Conservation (phyloP, 2,113 vertebrate genomes). For the Phyllostomus discolor region DNA sequence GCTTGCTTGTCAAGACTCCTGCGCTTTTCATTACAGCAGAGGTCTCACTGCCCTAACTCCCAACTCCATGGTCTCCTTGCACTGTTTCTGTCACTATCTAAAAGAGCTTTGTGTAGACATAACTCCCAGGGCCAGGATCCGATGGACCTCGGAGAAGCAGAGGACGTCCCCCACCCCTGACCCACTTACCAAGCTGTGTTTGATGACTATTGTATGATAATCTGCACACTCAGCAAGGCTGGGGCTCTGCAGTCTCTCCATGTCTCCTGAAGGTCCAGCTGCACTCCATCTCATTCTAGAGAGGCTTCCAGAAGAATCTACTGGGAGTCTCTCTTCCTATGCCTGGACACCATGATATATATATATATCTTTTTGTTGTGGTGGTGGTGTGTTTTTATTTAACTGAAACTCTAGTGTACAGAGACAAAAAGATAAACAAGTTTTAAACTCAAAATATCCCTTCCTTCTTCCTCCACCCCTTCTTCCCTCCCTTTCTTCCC, state of each 20-base stretch:
- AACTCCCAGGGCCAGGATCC: background rate
- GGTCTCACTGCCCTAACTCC: background rate
- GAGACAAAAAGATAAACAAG: background rate
- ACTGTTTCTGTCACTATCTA: background rate
- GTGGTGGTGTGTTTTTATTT: background rate
- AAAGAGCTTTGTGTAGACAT: background rate
- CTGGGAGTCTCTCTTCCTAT: background rate
- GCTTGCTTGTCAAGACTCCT: background rate
- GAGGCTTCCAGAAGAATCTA: background rate
- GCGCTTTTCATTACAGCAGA: background rate
- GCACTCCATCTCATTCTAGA: background rate
- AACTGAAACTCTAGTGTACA: background rate
- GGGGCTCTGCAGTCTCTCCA: background rate
- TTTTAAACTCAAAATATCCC: background rate
- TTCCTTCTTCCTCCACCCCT: background rate
- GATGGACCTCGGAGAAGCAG: background rate
- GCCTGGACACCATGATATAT: background rate
- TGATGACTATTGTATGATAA: conserved; percentile 43
- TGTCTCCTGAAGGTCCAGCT: background rate
- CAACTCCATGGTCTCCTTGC: background rate
- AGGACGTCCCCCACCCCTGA: conserved; percentile 32
- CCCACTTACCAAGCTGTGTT: conserved; percentile 52
- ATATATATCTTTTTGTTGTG: background rate
- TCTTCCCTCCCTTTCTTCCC: background rate
- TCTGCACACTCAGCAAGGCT: conserved; percentile 44